Evolutionary conservation across 2,888 invertebrate genomes (phyloP), one percentile per base, ranked within the genome.

Genomic region (Platypus cylindrus): DNA sequence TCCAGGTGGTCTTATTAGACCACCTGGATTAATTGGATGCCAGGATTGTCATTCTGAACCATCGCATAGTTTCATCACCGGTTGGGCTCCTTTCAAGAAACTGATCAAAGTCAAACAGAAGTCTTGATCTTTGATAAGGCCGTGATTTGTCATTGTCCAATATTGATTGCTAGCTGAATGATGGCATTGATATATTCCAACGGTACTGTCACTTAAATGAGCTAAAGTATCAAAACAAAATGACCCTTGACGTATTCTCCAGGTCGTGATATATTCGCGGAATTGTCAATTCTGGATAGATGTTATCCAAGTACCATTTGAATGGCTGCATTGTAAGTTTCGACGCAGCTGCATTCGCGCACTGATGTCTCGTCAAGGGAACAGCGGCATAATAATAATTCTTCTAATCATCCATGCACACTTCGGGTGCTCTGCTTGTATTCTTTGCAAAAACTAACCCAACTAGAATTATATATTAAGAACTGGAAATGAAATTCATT

Each of bases 361-460:
- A 33, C 81, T 76, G 58, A 93, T 83, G 61, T 56, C 81, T 82
- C 12, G 87, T 87, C 37, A 89, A 61, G 32, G 89, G 89, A 47
- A 97, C 95, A 2, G 93, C 81, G 38, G 82, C 74, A 57, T 94
- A 94, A 63, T 97, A 97, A 56, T 84, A 85, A 97, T 93, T n/a
- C n/a, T n/a, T n/a, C n/a, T n/a, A n/a, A n/a, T n/a, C n/a, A n/a
- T n/a, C n/a, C n/a, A n/a, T n/a, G 97, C 97, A 98, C 9, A 98
- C 97, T 64, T 97, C 97, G 0, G 97, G 97, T 1, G 94, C 95
- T 44, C 97, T 67, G 34, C 95, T 70, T 1, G 95, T 95, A 64
- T 97, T 97, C 55, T 83, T 70, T 0, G 93, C 91, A 62, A 94
- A 94, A 13, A 97, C 94, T 45, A 87, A 91, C 2, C 95, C 95